Conservation (phyloP, 2,113 vertebrate genomes). For the Carlito syrichta region DNA sequence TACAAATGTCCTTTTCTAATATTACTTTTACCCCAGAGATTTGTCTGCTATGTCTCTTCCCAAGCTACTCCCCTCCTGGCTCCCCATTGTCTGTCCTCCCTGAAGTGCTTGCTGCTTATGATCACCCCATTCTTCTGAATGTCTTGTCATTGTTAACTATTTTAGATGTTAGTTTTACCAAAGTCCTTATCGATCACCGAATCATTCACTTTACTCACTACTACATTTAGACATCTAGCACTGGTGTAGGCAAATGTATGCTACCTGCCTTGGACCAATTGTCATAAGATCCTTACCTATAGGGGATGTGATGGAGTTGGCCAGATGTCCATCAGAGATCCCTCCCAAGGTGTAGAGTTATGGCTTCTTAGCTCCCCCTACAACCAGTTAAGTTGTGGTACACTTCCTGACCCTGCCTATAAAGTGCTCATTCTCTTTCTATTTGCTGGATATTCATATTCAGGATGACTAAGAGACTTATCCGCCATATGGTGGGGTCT, state of each 20-base stretch:
- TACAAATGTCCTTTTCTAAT: not conserved
- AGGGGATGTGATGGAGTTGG: not conserved
- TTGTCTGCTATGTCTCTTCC: not conserved
- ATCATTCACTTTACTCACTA: not conserved
- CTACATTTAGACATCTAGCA: not conserved
- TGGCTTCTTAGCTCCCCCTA: not conserved
- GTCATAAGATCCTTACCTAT: not conserved
- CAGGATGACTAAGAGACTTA: not conserved
- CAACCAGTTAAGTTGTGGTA: not conserved
- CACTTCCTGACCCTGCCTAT: no score
- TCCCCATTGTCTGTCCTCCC: not conserved
- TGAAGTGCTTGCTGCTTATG: not conserved
- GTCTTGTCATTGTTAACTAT: not conserved
- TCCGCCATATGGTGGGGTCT: not conserved
- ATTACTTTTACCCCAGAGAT: not conserved
- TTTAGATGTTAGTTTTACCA: not conserved
- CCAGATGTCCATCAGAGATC: not conserved
- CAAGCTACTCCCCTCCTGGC: not conserved
- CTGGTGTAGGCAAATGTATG: not conserved
- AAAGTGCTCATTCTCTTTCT: not conserved
- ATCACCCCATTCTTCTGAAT: not conserved
- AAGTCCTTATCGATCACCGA: not conserved
- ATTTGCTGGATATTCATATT: not conserved
- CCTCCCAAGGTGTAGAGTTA: not conserved
- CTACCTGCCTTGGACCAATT: not conserved